Conservation (phyloP, 2,888 invertebrate genomes). For the Mycalesis mineus region DNA sequence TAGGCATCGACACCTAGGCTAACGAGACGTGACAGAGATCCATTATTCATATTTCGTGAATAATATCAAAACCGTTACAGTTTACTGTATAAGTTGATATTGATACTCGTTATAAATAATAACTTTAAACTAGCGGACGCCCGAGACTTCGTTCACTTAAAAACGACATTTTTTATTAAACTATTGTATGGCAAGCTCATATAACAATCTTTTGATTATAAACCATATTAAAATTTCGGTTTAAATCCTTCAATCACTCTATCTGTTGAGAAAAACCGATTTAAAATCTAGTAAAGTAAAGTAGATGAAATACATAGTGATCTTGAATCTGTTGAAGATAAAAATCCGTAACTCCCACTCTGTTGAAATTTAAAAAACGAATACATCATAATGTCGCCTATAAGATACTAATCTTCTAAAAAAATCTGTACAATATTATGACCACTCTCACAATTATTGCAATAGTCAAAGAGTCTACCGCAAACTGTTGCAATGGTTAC, state of each 20-base stretch:
- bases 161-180: too few relatives aligned
- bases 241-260: too few relatives aligned
- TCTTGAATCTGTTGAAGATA: not conserved
- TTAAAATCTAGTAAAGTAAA: too few relatives aligned
- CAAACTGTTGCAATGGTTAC: not conserved
- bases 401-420: constrained; percentile 10
- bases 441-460: constrained; percentile 34
- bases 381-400: not conserved
- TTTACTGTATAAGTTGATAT: constrained; percentile 21
- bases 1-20: constrained; percentile 24
- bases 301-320: too few relatives aligned
- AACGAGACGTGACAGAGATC: constrained; percentile 30
- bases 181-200: too few relatives aligned
- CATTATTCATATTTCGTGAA: constrained; percentile 35
- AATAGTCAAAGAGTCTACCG: constrained; percentile 15
- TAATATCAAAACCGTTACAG: constrained; percentile 28
- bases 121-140: not conserved
- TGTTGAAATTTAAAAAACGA: not conserved
- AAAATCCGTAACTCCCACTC: not conserved
- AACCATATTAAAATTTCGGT: too few relatives aligned
- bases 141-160: too few relatives aligned
- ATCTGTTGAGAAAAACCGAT: too few relatives aligned
- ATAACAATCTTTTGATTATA: too few relatives aligned
- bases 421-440: constrained; percentile 20
- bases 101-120: constrained; percentile 10